These are phyloP conservation scores for Cyrtodaria siliqua DNA, from an alignment of 2,888 invertebrate genomes.

Conservation along the genomic window DNA sequence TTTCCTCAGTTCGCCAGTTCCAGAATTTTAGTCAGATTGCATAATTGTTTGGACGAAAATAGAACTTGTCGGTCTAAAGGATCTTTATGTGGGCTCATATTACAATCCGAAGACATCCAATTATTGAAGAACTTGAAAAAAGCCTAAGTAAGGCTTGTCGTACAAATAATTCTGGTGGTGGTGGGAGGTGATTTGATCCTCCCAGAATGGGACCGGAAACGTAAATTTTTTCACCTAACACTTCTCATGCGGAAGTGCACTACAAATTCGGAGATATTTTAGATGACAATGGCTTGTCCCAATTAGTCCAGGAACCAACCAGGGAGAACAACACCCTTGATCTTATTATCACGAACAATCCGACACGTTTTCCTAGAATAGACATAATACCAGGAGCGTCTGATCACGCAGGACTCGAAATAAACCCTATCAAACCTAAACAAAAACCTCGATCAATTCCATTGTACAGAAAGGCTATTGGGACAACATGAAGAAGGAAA, in stretches of 20 bases:
- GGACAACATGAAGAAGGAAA: too few relatives aligned
- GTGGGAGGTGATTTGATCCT: slow-evolving; percentile 11
- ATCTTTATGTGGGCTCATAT: too few relatives aligned
- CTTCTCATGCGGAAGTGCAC: slow-evolving; percentile 7
- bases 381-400: slow-evolving; percentile 38
- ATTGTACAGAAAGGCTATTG: too few relatives aligned
- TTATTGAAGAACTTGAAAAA: slow-evolving; percentile 16
- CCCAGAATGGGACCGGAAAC: slow-evolving; percentile 19
- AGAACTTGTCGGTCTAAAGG: too few relatives aligned
- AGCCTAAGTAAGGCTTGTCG: slow-evolving; percentile 8
- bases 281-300: slow-evolving; percentile 21
- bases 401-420: slow-evolving; percentile 23
- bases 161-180: neutral
- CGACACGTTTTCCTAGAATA: slow-evolving; percentile 10
- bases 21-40: too few relatives aligned
- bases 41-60: too few relatives aligned
- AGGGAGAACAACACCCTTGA: slow-evolving; percentile 35
- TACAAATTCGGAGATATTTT: slow-evolving; percentile 19
- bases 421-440: too few relatives aligned
- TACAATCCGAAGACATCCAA: too few relatives aligned
- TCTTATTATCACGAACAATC: slow-evolving; percentile 43
- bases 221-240: slow-evolving; percentile 13
- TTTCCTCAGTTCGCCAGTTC: too few relatives aligned
- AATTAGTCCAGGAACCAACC: slow-evolving; percentile 28
- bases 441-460: too few relatives aligned